Conservation (phyloP, 1,140 invertebrate species). For the Phocides pigmalion region DNA sequence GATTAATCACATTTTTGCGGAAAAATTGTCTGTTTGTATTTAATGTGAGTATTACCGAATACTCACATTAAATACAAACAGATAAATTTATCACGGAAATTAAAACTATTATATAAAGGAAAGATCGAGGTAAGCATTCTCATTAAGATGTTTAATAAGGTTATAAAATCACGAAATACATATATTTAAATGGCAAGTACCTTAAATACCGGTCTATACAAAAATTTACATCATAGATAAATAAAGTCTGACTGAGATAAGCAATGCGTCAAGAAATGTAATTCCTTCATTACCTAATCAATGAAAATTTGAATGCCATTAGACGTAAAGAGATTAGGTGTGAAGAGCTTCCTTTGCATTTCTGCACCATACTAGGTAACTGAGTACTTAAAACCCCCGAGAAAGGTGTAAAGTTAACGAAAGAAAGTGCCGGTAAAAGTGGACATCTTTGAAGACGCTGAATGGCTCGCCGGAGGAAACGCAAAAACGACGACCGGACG, state of each 20-base stretch:
- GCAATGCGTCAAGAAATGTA: neutral
- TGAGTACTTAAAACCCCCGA: neutral
- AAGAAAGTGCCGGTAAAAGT: conserved; percentile 67
- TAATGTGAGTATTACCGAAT: neutral
- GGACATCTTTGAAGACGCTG: conserved; percentile 46
- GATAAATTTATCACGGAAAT: neutral
- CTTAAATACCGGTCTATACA: no score
- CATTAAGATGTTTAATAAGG: neutral
- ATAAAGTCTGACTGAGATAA: neutral
- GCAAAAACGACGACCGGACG: conserved; percentile 62
- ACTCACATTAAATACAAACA: neutral
- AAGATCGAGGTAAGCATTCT: neutral
- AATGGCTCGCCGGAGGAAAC: conserved; percentile 52
- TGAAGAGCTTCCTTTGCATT: neutral
- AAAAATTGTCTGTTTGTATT: neutral
- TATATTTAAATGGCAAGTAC: no score
- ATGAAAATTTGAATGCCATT: conserved; percentile 7
- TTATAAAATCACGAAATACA: neutral
- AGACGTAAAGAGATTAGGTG: neutral
- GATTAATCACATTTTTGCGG: no score
- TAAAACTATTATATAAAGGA: neutral
- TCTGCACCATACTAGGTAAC: neutral
- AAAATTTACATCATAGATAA: no score
- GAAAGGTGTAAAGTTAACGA: conserved; percentile 12
- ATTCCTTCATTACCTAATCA: neutral